Conservation (phyloP, 2,888 invertebrate species). For the Archaeoteleia sp. region DNA sequence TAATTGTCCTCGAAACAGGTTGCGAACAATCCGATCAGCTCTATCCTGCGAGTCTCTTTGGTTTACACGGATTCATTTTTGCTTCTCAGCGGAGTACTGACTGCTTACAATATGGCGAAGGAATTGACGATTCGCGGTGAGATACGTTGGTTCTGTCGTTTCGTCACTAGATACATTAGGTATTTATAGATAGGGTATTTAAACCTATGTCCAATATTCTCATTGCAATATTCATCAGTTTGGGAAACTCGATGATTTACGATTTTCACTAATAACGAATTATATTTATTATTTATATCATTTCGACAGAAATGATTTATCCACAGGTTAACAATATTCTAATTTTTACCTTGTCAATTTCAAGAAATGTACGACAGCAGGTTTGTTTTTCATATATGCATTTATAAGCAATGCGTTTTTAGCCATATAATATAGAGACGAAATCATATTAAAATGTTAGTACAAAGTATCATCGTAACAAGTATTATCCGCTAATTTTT, state of each 20-base stretch:
- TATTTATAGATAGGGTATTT: too few species aligned
- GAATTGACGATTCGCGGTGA: slow-evolving; percentile 77
- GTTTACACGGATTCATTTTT: slow-evolving; percentile 83
- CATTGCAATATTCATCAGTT: slow-evolving; percentile 19
- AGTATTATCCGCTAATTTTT: slow-evolving; percentile 29
- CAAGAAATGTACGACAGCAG: too few species aligned
- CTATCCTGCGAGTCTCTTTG: slow-evolving; percentile 80
- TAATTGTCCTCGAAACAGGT: slow-evolving; percentile 71
- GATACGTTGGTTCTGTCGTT: slow-evolving; percentile 78
- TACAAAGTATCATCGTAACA: background rate
- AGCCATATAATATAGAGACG: too few species aligned
- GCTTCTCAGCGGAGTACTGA: slow-evolving; percentile 81
- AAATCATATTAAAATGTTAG: too few species aligned
- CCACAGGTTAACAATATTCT: too few species aligned
- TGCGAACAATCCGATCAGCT: slow-evolving; percentile 78
- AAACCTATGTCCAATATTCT: slow-evolving; percentile 21
- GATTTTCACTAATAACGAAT: too few species aligned
- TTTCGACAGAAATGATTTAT: too few species aligned
- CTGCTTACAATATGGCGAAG: slow-evolving; percentile 79
- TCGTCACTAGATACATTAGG: slow-evolving; percentile 80
- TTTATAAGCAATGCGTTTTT: too few species aligned
- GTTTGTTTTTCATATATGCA: too few species aligned
- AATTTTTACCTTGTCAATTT: too few species aligned
- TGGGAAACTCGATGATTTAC: too few species aligned
- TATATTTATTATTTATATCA: too few species aligned